Evolutionary conservation across 2,113 vertebrate species (phyloP).

Genomic region (Shinisaurus crocodilurus): DNA sequence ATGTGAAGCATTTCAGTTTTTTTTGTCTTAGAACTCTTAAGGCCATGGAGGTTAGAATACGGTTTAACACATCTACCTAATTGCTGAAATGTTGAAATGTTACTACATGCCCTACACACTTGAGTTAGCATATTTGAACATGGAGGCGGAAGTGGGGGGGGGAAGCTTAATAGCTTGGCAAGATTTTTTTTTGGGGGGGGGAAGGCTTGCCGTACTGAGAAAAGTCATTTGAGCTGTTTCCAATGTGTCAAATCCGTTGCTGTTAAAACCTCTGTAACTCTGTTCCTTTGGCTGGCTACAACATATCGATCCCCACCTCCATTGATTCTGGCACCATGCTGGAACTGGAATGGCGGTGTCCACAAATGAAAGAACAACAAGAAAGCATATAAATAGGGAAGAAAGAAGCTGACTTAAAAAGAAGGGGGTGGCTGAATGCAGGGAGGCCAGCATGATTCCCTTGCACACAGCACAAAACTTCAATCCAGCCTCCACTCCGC

Average conservation of each 20-base stretch:
- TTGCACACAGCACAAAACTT: too few species aligned
- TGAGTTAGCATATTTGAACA: background rate
- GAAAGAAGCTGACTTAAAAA: slow-evolving; percentile 27
- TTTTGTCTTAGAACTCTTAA: background rate
- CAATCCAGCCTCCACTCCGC: too few species aligned
- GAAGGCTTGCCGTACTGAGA: background rate
- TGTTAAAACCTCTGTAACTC: slow-evolving; percentile 19
- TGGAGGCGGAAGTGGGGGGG: background rate
- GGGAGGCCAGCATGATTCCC: background rate
- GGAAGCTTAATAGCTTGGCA: background rate
- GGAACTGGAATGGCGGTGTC: slow-evolving; percentile 3
- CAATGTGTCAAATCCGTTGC: background rate
- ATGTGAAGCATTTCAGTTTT: background rate
- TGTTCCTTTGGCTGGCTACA: background rate
- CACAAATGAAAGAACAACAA: background rate
- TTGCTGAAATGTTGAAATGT: background rate
- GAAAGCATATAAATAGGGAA: background rate
- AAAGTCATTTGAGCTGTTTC: background rate
- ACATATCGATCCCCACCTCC: background rate
- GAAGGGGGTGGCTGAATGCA: slow-evolving; percentile 2
- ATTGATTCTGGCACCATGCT: slow-evolving; percentile 2
- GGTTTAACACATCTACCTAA: background rate
- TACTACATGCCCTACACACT: background rate
- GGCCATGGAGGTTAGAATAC: background rate
- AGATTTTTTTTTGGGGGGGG: background rate